phyloP scores from a whole-genome alignment of 2,113 vertebrate species.

The Dendropsophus ebraccatus region DNA sequence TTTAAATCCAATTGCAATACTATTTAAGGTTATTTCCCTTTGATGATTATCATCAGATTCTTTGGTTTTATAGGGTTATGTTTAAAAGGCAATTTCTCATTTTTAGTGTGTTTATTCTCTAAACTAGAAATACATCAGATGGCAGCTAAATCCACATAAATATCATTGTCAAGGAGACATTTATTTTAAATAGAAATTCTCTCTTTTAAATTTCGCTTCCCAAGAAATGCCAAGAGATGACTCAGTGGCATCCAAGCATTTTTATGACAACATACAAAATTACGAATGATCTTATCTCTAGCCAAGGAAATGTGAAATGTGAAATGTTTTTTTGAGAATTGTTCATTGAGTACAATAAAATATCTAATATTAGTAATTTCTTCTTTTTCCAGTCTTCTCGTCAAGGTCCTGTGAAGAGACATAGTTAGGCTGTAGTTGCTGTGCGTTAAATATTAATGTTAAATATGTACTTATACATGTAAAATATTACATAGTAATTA shows the following conservation, averaged over 20 bases:
- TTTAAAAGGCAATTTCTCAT: constrained; percentile 27
- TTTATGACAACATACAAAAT: not conserved
- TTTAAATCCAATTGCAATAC: constrained; percentile 12
- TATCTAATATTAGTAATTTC: not conserved
- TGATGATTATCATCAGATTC: constrained; percentile 1
- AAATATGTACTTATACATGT: not conserved
- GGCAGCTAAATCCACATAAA: constrained; percentile 10
- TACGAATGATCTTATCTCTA: not conserved
- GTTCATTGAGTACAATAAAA: not conserved
- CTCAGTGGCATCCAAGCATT: not conserved
- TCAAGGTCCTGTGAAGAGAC: not conserved
- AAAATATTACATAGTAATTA: no score
- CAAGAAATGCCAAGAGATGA: not conserved
- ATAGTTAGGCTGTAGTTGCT: no score
- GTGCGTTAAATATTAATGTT: not conserved
- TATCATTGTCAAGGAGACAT: constrained; percentile 10
- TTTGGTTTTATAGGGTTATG: constrained; percentile 10
- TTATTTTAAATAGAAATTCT: constrained; percentile 11
- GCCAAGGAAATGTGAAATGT: not conserved
- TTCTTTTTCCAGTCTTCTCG: no score
- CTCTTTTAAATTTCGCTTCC: not conserved
- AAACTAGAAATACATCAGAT: constrained; percentile 18
- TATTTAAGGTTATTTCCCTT: constrained; percentile 11
- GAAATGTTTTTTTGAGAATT: not conserved
- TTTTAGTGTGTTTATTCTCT: constrained; percentile 12